Evolutionary conservation across 2,113 vertebrate species (phyloP), one percentile per base, ranked within the genome.

Genomic region (Eonycteris spelaea): DNA sequence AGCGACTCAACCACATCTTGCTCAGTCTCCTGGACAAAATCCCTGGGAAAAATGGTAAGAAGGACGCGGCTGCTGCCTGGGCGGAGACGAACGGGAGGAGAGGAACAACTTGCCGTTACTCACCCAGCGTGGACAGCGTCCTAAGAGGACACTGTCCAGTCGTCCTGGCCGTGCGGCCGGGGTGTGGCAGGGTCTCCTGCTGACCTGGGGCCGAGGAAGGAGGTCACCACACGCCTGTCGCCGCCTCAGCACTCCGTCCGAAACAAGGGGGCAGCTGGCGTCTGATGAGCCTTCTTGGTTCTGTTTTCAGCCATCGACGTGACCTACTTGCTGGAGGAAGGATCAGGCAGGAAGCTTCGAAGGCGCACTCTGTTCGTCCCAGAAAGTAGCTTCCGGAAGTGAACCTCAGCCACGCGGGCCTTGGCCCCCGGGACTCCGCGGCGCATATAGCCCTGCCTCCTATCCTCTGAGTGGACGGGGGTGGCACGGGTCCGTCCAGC

Each of bases 301-400:
- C 82, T 97, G 5, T 97, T 95, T 97, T 95, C 99, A 99, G 99
- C 99, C 95, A 99, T 99, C 30, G 99, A 99, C n/a, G 99, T 99
- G 98, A 99, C 99, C 7, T 99, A 99, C 97, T 98, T 99, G 97
- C 98, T 99, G 88, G 99, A 99, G 98, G 99, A 99, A 97, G 99
- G 99, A 3, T 99, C 99, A 0, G 99, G 99, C 24, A 98, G 99
- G 51, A 99, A 99, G 82, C 98, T 99, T 73, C 98, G 99, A 95
- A 98, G 99, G n/a, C 99, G 99, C 97, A 99, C 99, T 0, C 99
- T 99, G 10, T 98, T 98, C 96, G 99, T 99, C 40, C 98, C 99
- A 0, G 99, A 99, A 97, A 99, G 99, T 96, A 99, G 99, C 97
- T 98, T 99, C 98, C 99, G 99, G 97, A 99, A 99, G 98, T 99